Evolutionary conservation across 1,140 invertebrate species (phyloP).

Genomic region (Sesamia nonagrioides): DNA sequence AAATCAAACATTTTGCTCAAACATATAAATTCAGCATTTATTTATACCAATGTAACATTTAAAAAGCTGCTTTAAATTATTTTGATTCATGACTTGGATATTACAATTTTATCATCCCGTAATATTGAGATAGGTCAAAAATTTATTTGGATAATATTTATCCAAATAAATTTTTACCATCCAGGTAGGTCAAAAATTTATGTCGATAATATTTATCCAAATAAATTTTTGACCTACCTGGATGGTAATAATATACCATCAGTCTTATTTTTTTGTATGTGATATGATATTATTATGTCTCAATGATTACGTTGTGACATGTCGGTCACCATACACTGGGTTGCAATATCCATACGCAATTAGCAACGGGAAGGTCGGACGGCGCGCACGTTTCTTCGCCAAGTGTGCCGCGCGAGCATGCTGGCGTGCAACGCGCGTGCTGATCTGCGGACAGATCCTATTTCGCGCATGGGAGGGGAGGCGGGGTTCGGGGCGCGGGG

Average conservation of each 20-base stretch:
- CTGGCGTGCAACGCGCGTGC: constrained; percentile 43
- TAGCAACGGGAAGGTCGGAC: constrained; percentile 75
- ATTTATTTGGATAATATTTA: no score
- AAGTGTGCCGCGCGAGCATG: constrained; percentile 70
- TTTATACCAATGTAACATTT: not conserved
- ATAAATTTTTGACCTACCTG: no score
- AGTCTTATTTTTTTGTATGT: not conserved
- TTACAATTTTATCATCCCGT: not conserved
- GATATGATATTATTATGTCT: not conserved
- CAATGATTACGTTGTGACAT: constrained; percentile 35
- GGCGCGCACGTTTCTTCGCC: constrained; percentile 68
- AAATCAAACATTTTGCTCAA: not conserved
- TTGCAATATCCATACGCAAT: constrained; percentile 70
- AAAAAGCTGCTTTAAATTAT: not conserved
- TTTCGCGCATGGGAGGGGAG: constrained; percentile 51
- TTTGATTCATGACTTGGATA: not conserved
- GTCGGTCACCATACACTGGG: constrained; percentile 47
- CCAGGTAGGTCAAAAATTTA: no score
- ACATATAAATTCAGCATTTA: not conserved
- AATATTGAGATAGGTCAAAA: not conserved
- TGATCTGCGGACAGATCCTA: constrained; percentile 39
- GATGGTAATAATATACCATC: not conserved
- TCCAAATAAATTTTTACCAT: no score
- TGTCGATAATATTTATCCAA: no score
- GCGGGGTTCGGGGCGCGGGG: constrained; percentile 62